phyloP scores from a whole-genome alignment of 2,113 vertebrate species.

The Opisthocomus hoazin region DNA sequence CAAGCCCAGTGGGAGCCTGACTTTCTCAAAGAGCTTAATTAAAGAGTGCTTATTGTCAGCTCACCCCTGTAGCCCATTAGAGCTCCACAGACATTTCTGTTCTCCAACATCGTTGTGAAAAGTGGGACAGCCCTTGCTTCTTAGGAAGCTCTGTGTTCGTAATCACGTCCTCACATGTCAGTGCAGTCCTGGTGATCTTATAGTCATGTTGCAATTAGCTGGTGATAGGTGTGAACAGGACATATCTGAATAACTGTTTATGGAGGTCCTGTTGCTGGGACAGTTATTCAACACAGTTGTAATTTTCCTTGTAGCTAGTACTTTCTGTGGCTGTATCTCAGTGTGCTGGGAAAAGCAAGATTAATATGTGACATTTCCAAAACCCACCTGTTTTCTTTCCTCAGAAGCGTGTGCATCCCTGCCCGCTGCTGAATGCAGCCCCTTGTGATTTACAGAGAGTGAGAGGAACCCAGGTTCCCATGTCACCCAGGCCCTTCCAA shows the following conservation, averaged over 20 bases:
- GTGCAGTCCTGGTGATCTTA: constrained; percentile 30
- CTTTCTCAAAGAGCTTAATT: constrained; percentile 66
- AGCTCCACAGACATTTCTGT: constrained; percentile 35
- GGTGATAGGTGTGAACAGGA: background rate
- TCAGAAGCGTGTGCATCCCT: accelerated
- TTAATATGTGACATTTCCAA: background rate
- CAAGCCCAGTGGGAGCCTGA: constrained; percentile 48
- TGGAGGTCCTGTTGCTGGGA: background rate
- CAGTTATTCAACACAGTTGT: background rate
- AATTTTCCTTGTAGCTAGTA: background rate
- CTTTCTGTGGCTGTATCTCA: background rate
- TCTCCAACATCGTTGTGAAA: constrained; percentile 34
- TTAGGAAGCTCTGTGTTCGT: constrained; percentile 18
- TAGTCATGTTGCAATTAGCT: constrained; percentile 39
- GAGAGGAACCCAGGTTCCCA: background rate
- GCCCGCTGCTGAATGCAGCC: background rate
- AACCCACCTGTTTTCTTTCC: background rate
- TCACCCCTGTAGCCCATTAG: constrained; percentile 56
- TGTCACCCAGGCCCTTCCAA: background rate
- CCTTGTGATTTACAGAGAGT: background rate
- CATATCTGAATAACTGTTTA: background rate
- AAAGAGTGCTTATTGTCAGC: constrained; percentile 63
- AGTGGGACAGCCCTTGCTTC: constrained; percentile 40
- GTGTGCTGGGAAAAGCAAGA: background rate
- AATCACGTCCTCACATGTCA: constrained; percentile 46